Evolutionary conservation across 2,113 vertebrate genomes (phyloP).

Genomic region (cat (Felis catus)): DNA sequence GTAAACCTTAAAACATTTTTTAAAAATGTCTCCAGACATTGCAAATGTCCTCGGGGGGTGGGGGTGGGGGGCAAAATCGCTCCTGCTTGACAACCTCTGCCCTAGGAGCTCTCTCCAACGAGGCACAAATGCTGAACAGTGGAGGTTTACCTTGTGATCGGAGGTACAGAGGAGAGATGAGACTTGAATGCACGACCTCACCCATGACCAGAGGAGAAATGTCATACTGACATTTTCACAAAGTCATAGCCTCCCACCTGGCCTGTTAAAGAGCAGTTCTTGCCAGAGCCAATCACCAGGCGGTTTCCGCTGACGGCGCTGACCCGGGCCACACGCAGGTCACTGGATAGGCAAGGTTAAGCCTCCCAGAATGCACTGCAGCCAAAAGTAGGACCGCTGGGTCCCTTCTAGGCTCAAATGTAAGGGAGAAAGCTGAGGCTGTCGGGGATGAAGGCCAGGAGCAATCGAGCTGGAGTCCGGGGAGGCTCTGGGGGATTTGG

Average conservation of each 20-base stretch:
- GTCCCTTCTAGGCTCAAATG: not conserved
- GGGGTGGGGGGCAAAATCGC: not conserved
- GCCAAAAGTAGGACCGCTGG: not conserved
- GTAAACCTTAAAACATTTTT: too few relatives aligned
- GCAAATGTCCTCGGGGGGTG: not conserved
- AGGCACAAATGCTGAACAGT: not conserved
- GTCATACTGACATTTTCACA: conserved; percentile 38
- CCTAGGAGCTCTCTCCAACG: not conserved
- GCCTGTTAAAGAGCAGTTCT: not conserved
- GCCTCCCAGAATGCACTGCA: conserved; percentile 40
- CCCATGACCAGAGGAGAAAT: not conserved
- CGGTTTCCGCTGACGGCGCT: not conserved
- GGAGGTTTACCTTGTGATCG: not conserved
- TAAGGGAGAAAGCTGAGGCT: not conserved
- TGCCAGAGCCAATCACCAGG: not conserved
- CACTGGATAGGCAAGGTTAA: not conserved
- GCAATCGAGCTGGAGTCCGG: not conserved
- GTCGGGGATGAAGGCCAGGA: not conserved
- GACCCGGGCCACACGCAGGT: not conserved
- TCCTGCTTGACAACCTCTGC: not conserved
- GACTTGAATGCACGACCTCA: not conserved
- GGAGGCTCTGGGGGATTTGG: not conserved
- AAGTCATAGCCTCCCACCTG: not conserved
- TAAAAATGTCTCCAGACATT: not conserved
- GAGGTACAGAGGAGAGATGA: not conserved